Percentiles rank a stretch among this genome's conserved stretches.
These are phyloP conservation scores for Gadopsis bispinosus DNA, from an alignment of 2,797 vertebrate species.

Conservation along the genomic window DNA sequence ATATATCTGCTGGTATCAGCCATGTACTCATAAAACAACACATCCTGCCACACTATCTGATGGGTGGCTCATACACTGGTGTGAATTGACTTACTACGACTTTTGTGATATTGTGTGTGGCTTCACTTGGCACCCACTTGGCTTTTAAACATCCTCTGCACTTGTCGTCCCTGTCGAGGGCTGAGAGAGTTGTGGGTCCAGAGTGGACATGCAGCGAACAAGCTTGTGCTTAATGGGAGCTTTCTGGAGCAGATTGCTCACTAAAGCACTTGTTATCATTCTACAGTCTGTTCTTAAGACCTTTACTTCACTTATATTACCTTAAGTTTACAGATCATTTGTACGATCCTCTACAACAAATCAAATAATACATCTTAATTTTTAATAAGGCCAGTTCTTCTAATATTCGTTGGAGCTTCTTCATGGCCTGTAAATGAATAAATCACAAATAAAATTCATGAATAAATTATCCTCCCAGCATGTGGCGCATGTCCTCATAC, in stretches of 20 bases:
- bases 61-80: conserved; percentile 14
- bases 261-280: conserved; percentile 2
- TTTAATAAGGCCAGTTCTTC: not conserved
- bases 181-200: conserved; percentile 14
- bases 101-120: conserved; percentile 1
- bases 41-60: conserved; percentile 8
- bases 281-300: not conserved
- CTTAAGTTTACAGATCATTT: not conserved
- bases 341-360: not conserved
- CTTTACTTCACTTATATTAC: not conserved
- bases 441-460: not conserved
- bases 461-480: not conserved
- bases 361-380: not conserved
- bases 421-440: not conserved
- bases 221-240: not conserved
- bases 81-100: conserved; percentile 15
- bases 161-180: conserved; percentile 18
- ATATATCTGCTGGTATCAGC: not conserved
- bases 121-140: conserved; percentile 11
- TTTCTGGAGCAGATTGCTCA: conserved; percentile 5
- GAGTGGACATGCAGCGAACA: not conserved
- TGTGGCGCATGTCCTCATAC: not conserved
- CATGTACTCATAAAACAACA: conserved; percentile 11
- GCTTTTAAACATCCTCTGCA: conserved; percentile 30
- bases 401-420: not conserved